These are phyloP conservation scores for Leucophenga varia DNA, from an alignment of 1,140 invertebrate genomes.

Conservation along the genomic window DNA sequence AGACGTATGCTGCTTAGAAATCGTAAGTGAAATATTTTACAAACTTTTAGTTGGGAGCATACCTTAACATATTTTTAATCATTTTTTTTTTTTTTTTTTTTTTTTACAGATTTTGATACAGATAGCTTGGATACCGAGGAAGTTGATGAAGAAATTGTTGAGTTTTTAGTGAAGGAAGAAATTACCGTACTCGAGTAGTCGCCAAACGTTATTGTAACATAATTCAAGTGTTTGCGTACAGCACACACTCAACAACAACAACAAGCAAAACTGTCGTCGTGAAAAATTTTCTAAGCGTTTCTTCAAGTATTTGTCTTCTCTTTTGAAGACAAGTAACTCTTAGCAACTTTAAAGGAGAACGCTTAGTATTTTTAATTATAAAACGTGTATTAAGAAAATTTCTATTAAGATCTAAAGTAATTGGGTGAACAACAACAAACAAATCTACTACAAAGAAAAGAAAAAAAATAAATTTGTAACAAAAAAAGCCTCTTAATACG, in stretches of 20 bases:
- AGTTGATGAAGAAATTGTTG: conserved; percentile 91
- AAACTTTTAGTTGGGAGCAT: conserved; percentile 17
- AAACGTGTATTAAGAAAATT: no score
- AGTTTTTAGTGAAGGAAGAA: conserved; percentile 98
- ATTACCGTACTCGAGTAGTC: conserved; percentile 68
- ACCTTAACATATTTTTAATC: not conserved
- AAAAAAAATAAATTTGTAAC: no score
- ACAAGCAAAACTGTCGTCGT: conserved; percentile 26
- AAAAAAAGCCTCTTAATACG: no score
- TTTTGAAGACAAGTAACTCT: no score
- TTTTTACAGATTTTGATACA: conserved; percentile 82
- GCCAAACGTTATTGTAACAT: conserved; percentile 22
- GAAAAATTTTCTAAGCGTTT: no score
- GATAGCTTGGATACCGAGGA: conserved; percentile 86
- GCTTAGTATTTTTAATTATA: no score
- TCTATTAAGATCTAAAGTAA: no score
- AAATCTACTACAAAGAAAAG: no score
- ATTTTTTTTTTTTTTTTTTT: conserved; percentile 17
- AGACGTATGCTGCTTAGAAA: conserved; percentile 80
- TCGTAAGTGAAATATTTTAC: conserved; percentile 65
- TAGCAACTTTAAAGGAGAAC: no score
- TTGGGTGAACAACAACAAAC: no score
- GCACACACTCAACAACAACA: not conserved
- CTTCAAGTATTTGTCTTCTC: no score
- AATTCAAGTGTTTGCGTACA: not conserved